phyloP scores from a whole-genome alignment of 2,888 invertebrate genomes.

The Drosophila subquinaria region DNA sequence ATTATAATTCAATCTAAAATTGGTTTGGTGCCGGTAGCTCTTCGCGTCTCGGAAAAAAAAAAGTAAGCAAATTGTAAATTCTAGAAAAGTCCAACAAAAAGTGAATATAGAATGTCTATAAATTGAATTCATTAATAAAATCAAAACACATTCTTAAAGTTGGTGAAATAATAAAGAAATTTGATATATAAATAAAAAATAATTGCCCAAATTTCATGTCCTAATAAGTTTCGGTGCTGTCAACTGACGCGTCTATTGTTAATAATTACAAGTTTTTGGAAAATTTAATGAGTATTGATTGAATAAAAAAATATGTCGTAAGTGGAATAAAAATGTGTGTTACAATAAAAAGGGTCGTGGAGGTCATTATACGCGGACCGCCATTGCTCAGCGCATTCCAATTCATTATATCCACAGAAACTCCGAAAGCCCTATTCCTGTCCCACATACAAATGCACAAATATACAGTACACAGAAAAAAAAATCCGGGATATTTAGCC shows the following conservation, averaged over 20 bases:
- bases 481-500: too few species aligned
- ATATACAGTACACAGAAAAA: too few species aligned
- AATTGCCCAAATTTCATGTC: background rate
- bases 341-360: conserved; percentile 55
- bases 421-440: conserved; percentile 32
- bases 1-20: too few species aligned
- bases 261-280: conserved; percentile 75
- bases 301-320: conserved; percentile 59
- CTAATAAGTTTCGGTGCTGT: conserved; percentile 20
- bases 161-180: background rate
- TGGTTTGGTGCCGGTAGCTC: too few species aligned
- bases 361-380: conserved; percentile 66
- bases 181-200: background rate
- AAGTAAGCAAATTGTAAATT: too few species aligned
- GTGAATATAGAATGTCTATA: background rate
- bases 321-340: conserved; percentile 64
- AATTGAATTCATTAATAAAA: background rate
- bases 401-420: conserved; percentile 66
- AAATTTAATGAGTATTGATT: conserved; percentile 84
- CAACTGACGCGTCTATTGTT: conserved; percentile 46
- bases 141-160: background rate
- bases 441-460: conserved; percentile 29
- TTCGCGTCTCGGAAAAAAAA: too few species aligned
- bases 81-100: too few species aligned
- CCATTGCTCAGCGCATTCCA: conserved; percentile 60